Evolutionary conservation across 2,113 vertebrate genomes (phyloP).

Genomic region (Proteles cristata): DNA sequence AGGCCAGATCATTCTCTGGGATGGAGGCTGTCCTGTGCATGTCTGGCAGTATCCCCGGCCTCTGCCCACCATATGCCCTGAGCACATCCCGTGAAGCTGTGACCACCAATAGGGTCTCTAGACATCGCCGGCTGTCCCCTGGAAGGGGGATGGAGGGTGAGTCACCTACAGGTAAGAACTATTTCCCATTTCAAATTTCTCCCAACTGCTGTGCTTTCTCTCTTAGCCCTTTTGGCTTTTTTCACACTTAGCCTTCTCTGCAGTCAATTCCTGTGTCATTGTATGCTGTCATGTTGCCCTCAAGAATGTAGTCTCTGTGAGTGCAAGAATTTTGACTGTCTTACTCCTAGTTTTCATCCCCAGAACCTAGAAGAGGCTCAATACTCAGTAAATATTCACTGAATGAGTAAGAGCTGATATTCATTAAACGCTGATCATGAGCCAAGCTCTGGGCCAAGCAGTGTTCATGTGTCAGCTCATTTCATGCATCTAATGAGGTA

Average conservation of each 20-base stretch:
- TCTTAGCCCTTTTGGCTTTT: background rate
- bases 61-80: too few relatives aligned
- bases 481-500: background rate
- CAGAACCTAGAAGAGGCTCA: background rate
- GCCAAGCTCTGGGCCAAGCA: background rate
- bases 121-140: background rate
- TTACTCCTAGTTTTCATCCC: background rate
- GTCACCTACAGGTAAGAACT: background rate
- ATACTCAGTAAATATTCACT: background rate
- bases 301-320: background rate
- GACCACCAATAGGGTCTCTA: background rate
- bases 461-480: background rate
- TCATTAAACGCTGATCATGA: background rate
- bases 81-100: background rate
- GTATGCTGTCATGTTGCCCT: background rate
- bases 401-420: background rate
- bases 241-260: background rate
- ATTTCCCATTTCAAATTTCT: background rate
- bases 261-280: background rate
- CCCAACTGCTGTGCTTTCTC: background rate
- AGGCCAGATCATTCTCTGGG: background rate
- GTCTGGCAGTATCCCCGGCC: too few relatives aligned
- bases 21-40: fast-evolving
- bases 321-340: background rate
- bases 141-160: background rate